A percentile compares a stretch with the other conserved stretches of the same genome.
Conservation (phyloP, 2,888 invertebrate genomes). For the Acleris holmiana region DNA sequence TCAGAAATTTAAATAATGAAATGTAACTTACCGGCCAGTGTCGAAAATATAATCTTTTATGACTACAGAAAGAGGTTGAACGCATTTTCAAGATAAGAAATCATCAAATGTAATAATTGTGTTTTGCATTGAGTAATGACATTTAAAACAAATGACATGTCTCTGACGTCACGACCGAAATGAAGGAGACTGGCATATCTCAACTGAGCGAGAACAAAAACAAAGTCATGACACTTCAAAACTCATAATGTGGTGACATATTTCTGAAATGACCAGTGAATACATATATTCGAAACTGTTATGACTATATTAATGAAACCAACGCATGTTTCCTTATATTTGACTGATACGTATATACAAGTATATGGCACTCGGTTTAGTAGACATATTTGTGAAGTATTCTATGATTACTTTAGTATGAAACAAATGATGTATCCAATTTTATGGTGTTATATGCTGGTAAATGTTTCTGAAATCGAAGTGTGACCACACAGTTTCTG, state of each 20-base stretch:
- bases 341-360: not conserved
- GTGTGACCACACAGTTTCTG: not conserved
- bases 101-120: too few species aligned
- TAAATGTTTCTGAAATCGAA: not conserved
- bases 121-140: too few species aligned
- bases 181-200: too few species aligned
- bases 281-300: not conserved
- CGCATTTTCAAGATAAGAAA: not conserved
- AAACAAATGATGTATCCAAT: not conserved
- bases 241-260: not conserved
- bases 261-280: not conserved
- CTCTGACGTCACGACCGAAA: too few species aligned
- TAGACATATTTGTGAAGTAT: not conserved
- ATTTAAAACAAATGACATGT: too few species aligned
- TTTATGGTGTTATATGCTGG: not conserved
- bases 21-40: too few species aligned
- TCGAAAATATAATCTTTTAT: too few species aligned
- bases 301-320: slow-evolving; percentile 3
- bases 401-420: not conserved
- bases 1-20: too few species aligned
- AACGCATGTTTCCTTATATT: slow-evolving; percentile 1
- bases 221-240: too few species aligned
- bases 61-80: not conserved
- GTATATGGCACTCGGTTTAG: not conserved
- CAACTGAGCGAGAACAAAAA: too few species aligned